Base-by-base conservation (phyloP, 2,113 vertebrate genomes). In the Lophius piscatorius region DNA sequence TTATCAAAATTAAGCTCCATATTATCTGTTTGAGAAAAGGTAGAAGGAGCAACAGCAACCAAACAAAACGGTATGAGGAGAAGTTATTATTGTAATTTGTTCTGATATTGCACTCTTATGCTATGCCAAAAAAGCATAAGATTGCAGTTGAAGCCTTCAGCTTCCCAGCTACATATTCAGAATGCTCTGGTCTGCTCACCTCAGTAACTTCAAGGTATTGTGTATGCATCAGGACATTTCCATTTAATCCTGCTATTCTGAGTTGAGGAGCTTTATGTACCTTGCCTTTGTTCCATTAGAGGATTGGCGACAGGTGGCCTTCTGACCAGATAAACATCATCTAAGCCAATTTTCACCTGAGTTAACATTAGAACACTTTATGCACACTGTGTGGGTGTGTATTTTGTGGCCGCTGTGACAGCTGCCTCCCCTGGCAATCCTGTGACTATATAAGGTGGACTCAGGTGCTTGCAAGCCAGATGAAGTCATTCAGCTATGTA, bases 401-500 rank as follows among this genome's bases (percentile, higher is more conserved):
- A 51, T 59, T 41, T 9, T 81, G 73, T 60, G 57, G 60, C 59
- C 42, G 48, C 54, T 26, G 66, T 60, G 76, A 77, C 84, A 86
- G 82, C 84, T 83, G 78, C 66, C 65, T 88, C 80, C 73, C 8
- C 47, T 51, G 76, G 69, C 63, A 48, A 44, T 49, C 67, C 62
- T 68, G 67, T 70, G 67, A 78, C 75, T 66, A 54, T 48, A 61
- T 76, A 47, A 21, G 14, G 52, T 42, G 80, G 80, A 74, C 80
- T 85, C 85, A 86, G 85, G 85, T 89, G 87, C 62, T 81, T 3
- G 2, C 26, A 40, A 60, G 68, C 78, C 74, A 80, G 74, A 86
- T 89, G 70, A 86, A 88, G 76, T 87, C 85, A 88, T 82, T 77
- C 82, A 63, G 78, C 64, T 70, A 78, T 80, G 70, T 54, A 16